phyloP scores from a whole-genome alignment of 2,888 invertebrate genomes.

The Myopa testacea region DNA sequence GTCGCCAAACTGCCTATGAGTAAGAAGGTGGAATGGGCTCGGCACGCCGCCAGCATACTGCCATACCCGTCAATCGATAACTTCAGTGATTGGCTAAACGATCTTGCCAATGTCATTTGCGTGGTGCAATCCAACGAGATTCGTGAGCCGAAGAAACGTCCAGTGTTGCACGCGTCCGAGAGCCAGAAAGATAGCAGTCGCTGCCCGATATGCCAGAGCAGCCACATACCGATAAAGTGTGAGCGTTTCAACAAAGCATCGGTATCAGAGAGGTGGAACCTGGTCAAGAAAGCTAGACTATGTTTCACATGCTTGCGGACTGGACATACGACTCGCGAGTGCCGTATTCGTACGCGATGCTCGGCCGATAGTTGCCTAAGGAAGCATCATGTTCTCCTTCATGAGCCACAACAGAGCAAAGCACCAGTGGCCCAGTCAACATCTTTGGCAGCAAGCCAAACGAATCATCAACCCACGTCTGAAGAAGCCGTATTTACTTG shows the following conservation, averaged over 20 bases:
- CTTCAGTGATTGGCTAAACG: slow-evolving; percentile 1
- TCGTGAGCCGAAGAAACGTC: not conserved
- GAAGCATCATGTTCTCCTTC: no score
- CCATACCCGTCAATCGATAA: not conserved
- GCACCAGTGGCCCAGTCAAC: no score
- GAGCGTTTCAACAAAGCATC: not conserved
- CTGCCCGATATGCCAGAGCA: not conserved
- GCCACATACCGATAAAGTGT: not conserved
- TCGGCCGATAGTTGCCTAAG: not conserved
- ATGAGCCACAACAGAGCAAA: no score
- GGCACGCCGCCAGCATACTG: not conserved
- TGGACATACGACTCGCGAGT: not conserved
- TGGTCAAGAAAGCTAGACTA: not conserved
- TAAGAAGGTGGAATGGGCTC: slow-evolving; percentile 6
- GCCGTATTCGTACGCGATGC: not conserved
- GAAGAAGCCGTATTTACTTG: no score
- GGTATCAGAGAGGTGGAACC: not conserved
- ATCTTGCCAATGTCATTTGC: not conserved
- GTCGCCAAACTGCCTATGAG: not conserved
- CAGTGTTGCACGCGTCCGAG: slow-evolving; percentile 2
- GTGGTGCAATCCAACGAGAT: not conserved
- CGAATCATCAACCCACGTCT: no score
- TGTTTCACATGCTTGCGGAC: not conserved
- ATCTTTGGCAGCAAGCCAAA: no score
- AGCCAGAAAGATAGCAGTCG: not conserved